These are phyloP conservation scores for Cyprinella venusta DNA, from an alignment of 2,797 vertebrate species.

Conservation along the genomic window DNA sequence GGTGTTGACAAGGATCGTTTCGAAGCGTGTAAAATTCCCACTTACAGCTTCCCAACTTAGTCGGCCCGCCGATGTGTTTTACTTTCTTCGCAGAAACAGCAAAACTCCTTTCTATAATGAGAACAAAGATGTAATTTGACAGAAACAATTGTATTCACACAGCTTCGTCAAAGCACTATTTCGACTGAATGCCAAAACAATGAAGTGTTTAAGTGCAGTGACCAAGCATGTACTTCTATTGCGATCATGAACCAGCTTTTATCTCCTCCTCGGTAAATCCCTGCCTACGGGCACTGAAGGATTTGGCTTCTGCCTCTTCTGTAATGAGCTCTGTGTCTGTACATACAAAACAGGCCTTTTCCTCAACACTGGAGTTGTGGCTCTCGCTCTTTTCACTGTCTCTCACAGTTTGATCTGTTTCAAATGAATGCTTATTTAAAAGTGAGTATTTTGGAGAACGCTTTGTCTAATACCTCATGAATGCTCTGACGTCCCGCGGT, in stretches of 20 bases:
- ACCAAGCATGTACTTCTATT: slow-evolving; percentile 55
- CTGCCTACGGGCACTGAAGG: slow-evolving; percentile 69
- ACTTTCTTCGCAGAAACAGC: slow-evolving; percentile 21
- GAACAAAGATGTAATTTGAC: slow-evolving; percentile 42
- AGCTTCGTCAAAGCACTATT: slow-evolving; percentile 40
- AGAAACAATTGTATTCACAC: slow-evolving; percentile 39
- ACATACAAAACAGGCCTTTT: slow-evolving; percentile 54
- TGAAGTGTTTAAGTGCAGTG: slow-evolving; percentile 49
- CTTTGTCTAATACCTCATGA: slow-evolving; percentile 33
- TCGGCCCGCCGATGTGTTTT: background rate
- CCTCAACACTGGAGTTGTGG: slow-evolving; percentile 31
- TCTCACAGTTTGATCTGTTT: slow-evolving; percentile 45
- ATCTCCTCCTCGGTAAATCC: slow-evolving; percentile 76
- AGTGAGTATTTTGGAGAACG: slow-evolving; percentile 35
- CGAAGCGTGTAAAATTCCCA: slow-evolving; percentile 7
- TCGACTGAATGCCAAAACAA: slow-evolving; percentile 48
- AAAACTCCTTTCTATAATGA: slow-evolving; percentile 20
- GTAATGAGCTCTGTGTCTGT: slow-evolving; percentile 56
- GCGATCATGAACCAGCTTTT: slow-evolving; percentile 71
- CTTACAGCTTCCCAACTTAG: slow-evolving; percentile 26
- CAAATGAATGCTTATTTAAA: slow-evolving; percentile 47
- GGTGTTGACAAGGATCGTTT: slow-evolving; percentile 33
- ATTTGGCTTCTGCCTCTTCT: slow-evolving; percentile 55
- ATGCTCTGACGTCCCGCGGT: slow-evolving; percentile 24
- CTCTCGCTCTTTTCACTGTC: slow-evolving; percentile 29